Base-by-base conservation (phyloP, 1,140 invertebrate species). In the Holcopasites calliopsidis region DNA sequence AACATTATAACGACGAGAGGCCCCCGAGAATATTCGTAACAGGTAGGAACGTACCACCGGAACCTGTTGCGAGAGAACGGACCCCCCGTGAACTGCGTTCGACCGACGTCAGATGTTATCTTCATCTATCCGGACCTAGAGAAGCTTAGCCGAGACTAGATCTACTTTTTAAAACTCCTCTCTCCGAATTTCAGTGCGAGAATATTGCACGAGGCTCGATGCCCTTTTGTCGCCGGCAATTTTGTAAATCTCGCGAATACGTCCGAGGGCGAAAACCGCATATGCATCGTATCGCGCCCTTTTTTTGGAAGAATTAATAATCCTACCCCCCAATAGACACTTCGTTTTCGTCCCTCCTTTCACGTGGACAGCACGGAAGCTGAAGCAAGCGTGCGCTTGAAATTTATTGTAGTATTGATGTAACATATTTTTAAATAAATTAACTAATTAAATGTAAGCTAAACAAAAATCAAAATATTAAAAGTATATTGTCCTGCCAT, bases 1-100 rank as follows among this genome's bases (percentile, higher is more conserved):
- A 82, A 82, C 80, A 83, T 85, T 83, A 71, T 83, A 83, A 84
- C 75, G 80, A 77, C 74, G n/a, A n/a, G 74, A 62, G 58, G 68
- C 68, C 72, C 50, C 57, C 44, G 76, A 79, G 78, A 81, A 78
- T 71, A 82, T 47, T 77, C 80, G 76, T 72, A 84, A 83, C 83
- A 85, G 82, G 83, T 85, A 85, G 76, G 75, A 83, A 84, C 72
- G 74, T 75, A 80, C 77, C 38, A 38, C 10, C n/a, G 52, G 73
- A 77, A 84, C 80, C 76, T 83, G 82, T 83, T 80, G 73, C 78
- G 82, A 76, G 79, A 76, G 80, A 79, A 52, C 66, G 70, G 79
- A 85, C 82, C 79, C 82, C 83, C 82, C 72, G 82, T 70, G 64
- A 70, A 18, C 66, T 71, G 66, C 72, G 76, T 71, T 83, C 71